phyloP scores from a whole-genome alignment of 2,888 invertebrate genomes.

The Eucera pruinosa region DNA sequence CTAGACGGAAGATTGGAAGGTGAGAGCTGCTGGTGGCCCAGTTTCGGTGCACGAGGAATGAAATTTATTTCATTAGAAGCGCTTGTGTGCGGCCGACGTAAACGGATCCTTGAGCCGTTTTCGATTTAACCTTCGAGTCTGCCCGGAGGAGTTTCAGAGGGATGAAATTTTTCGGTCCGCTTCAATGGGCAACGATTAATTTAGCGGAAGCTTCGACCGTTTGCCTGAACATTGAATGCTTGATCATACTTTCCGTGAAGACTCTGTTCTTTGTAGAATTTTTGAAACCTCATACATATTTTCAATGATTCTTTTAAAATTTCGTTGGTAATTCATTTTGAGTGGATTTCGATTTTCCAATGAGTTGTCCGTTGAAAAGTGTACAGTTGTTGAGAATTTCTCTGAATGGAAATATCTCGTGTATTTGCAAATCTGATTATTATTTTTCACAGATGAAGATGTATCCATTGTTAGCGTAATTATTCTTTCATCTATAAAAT shows the following conservation, averaged over 20 bases:
- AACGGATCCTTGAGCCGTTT: constrained; percentile 52
- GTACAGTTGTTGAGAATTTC: neutral
- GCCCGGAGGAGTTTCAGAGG: constrained; percentile 18
- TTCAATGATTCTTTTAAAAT: neutral
- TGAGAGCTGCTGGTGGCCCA: constrained; percentile 35
- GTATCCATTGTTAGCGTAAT: no score
- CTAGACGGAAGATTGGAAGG: constrained; percentile 38
- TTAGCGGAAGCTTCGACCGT: constrained; percentile 6
- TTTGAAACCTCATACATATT: neutral
- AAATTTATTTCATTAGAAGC: constrained; percentile 56
- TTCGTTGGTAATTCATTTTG: neutral
- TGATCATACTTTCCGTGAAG: constrained; percentile 9
- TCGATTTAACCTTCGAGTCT: constrained; percentile 45
- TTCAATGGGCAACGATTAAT: constrained; percentile 31
- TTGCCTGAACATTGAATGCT: neutral
- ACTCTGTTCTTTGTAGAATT: neutral
- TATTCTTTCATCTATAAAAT: no score
- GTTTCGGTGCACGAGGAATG: constrained; percentile 46
- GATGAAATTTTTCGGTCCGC: constrained; percentile 52
- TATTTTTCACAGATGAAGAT: no score
- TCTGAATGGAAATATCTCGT: no score
- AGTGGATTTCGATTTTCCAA: neutral
- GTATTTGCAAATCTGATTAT: no score
- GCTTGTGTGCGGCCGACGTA: constrained; percentile 45
- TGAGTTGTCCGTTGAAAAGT: neutral